Evolutionary conservation across 92 coral and sea anemone genomes (phyloP).

Genomic region (Ricordea florida): DNA sequence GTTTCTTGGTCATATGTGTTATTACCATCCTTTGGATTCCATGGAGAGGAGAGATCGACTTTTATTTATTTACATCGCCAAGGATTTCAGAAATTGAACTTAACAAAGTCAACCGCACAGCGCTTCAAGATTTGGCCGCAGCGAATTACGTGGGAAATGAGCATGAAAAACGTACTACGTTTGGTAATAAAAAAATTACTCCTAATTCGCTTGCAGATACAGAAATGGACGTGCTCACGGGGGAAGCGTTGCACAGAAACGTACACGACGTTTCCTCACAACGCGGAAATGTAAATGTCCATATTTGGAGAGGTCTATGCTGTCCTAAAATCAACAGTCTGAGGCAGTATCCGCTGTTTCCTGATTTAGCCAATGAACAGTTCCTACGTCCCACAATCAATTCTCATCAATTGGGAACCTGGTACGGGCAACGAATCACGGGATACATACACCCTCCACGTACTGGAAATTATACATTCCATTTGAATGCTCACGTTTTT

Average conservation of each 20-base stretch:
- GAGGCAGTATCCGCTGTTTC: conserved; percentile 80
- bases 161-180: background rate
- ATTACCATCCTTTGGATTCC: background rate
- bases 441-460: conserved; percentile 70
- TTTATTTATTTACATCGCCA: background rate
- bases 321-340: conserved; percentile 73
- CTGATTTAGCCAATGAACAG: conserved; percentile 62
- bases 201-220: background rate
- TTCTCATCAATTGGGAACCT: conserved; percentile 46
- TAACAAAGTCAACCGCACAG: no score
- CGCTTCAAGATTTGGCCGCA: no score
- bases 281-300: conserved; percentile 58
- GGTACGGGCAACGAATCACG: conserved; percentile 84
- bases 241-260: no score
- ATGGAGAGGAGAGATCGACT: background rate
- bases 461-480: conserved; percentile 59
- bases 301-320: conserved; percentile 77
- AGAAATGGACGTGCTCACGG: background rate
- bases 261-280: no score
- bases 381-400: conserved; percentile 47
- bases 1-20: background rate
- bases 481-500: conserved; percentile 50
- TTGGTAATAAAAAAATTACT: background rate
- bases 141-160: background rate
- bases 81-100: background rate